Evolutionary conservation across 1,140 invertebrate species (phyloP), one percentile per base, ranked within the genome.

Genomic region (Drosophila tristis): DNA sequence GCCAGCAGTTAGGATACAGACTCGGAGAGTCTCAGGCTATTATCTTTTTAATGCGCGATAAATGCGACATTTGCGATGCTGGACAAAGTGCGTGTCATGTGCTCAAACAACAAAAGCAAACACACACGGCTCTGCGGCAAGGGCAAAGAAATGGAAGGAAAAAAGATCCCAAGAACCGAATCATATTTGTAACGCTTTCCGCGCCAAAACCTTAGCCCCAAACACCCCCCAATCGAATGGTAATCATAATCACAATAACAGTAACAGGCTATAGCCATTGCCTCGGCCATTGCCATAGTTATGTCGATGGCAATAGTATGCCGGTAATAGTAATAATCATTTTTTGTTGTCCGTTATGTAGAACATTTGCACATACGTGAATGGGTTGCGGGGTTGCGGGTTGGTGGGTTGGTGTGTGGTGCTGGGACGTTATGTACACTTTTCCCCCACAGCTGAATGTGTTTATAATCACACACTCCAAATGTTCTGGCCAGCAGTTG

Each of bases 21-120:
- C 20, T 20, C 20, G 20, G 2, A 15, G 49, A 54, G 49, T 44
- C 54, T 25, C 16, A 39, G 60, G 68, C 48, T 70, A 91, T 91
- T 91, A 91, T 90, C 89, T 91, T 91, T 91, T 91, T 91, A 91
- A 91, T 91, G 90, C 84, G 63, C 80, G 80, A 86, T 90, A 90
- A 90, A 90, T 90, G 80, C 81, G 86, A 90, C 84, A 90, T 90
- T 85, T 80, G 80, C 74, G 80, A 78, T 71, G 84, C 73, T 74
- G 87, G 65, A 89, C 79, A 89, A 89, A 87, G 82, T 87, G 82
- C 84, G 84, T 87, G 80, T 87, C 86, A 89, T 87, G 84, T 82
- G 82, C 78, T 89, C 65, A 62, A 5, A 31, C 60, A 64, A 64
- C 75, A 64, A 73, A 77, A 85, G 73, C 62, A 75, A 51, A 44